Evolutionary conservation across 2,797 vertebrate genomes (phyloP).

Genomic region (Semotilus atromaculatus): DNA sequence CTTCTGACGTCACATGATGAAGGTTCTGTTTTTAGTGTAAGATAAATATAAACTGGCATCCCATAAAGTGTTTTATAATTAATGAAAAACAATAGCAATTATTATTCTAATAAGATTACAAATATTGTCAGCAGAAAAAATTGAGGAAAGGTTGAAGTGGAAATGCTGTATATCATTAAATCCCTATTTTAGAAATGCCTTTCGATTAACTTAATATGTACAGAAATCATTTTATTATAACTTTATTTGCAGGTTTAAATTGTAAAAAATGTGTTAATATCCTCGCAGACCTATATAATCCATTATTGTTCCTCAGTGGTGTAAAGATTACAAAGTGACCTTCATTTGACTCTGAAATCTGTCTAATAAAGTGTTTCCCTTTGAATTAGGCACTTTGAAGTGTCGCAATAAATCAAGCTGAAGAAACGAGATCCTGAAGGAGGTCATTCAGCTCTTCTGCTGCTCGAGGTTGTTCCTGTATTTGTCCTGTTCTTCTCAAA

Average conservation of each 20-base stretch:
- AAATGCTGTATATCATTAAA: not conserved
- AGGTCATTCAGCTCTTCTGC: not conserved
- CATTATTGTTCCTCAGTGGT: not conserved
- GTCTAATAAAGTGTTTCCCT: not conserved
- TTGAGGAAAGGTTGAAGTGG: not conserved
- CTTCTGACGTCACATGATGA: not conserved
- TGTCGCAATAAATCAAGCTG: slow-evolving; percentile 9
- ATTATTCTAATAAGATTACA: not conserved
- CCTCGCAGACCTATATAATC: not conserved
- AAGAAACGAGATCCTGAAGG: not conserved
- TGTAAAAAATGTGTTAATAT: not conserved
- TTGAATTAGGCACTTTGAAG: not conserved
- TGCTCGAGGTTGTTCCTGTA: not conserved
- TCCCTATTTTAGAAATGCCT: not conserved
- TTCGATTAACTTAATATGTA: not conserved
- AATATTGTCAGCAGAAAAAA: not conserved
- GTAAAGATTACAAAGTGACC: not conserved
- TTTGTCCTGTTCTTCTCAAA: not conserved
- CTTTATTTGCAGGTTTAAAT: not conserved
- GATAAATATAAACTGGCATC: not conserved
- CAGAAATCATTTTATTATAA: too few relatives aligned
- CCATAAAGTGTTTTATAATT: not conserved
- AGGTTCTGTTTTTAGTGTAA: not conserved
- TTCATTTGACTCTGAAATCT: slow-evolving; percentile 6
- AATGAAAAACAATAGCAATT: not conserved